A percentile compares a stretch with the other conserved stretches of the same genome.
phyloP scores from a whole-genome alignment of 1,140 invertebrate genomes.

The Cryptotermes secundus region DNA sequence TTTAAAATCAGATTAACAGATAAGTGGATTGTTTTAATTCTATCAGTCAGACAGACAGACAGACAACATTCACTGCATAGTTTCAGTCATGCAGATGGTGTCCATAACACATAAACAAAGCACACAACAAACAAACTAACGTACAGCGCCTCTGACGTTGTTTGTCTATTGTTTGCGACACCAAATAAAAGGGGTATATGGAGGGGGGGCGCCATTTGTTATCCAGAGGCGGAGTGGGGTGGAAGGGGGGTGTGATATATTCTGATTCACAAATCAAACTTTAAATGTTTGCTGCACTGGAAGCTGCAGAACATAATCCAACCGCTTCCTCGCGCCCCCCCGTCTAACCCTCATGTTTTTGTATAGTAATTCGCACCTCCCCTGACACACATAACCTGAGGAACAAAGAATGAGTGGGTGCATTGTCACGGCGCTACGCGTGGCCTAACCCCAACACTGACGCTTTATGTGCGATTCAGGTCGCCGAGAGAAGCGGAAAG shows the following conservation, averaged over 20 bases:
- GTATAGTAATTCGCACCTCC: neutral
- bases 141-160: neutral
- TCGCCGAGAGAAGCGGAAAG: neutral
- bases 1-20: neutral
- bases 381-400: no score
- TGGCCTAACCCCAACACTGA: neutral
- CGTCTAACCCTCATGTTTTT: neutral
- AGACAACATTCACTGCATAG: neutral
- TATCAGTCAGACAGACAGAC: neutral
- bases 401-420: neutral
- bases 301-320: neutral
- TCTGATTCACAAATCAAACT: neutral
- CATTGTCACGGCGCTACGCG: neutral
- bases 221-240: neutral
- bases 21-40: neutral
- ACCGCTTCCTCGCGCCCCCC: neutral
- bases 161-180: neutral
- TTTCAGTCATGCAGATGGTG: neutral
- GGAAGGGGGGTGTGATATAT: neutral
- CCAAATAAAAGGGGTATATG: no score
- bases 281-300: neutral
- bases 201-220: no score
- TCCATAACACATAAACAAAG: conserved; percentile 8
- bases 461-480: neutral
- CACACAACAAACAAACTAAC: neutral